Base-by-base conservation (phyloP, 2,888 invertebrate genomes). In the Byasa hedistus region DNA sequence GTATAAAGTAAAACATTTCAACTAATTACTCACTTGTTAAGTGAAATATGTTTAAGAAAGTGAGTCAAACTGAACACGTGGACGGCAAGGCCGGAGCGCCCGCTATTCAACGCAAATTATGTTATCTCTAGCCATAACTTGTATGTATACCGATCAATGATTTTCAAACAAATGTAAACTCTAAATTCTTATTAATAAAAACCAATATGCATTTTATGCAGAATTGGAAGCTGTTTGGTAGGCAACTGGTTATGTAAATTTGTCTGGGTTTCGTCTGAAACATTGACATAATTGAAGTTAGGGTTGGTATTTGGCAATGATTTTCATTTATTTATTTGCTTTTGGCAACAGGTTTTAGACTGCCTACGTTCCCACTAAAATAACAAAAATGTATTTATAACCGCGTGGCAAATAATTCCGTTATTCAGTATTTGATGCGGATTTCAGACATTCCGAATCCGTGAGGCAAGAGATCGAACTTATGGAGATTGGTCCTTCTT, bases 251-350 rank as follows among this genome's bases (percentile, higher is more conserved):
- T 60, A 64, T 65, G 59, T 65, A 60, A 65, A 65, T 65, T 48
- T 65, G 75, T 78, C 77, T 77, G 76, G 65, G 68, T 71, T 74
- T 69, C 63, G 74, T 77, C 69, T 73, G 69, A 62, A 66, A 58
- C 48, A 58, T 59, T 67, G 59, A 59, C 61, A 57, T 48, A 48
- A 55, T 52, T 57, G 27, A 52, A 56, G 19, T 51, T 51, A 52
- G 44, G 23, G 61, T 32, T 44, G 57, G 24, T 58, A 54, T 58
- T 56, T 44, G 23, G 36, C 15, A 27, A 54, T 54, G 52, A 54
- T 54, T 54, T 23, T 54, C 12, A n/a, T 54, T 4, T n/a, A 12
- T n/a, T n/a, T 48, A 19, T 48, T 48, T 48, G 19, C 1, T 2
- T 48, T 48, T 0, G 44, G 44, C 19, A 19, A 36, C 10, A 36